These are phyloP conservation scores for Aurelia coerulea DNA, from an alignment of 30 jellyfish, hydroid and myxozoan genomes.

Conservation along the genomic window DNA sequence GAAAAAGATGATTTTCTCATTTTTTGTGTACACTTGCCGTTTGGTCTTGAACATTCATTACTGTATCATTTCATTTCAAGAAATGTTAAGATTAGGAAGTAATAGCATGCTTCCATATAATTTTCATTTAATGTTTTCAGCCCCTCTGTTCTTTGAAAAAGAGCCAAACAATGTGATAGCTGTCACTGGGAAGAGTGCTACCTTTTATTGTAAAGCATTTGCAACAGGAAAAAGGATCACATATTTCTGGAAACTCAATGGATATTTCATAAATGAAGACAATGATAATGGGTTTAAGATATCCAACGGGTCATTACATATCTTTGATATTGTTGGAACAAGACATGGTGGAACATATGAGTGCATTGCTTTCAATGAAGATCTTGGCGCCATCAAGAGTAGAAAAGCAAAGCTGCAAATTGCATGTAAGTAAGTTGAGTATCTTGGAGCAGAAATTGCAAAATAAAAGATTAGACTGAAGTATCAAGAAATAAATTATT, in stretches of 20 bases:
- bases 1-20: no score
- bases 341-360: slow-evolving; percentile 6
- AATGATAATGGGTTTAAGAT: not conserved
- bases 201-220: slow-evolving; percentile 1
- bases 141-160: not conserved
- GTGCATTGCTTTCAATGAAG: slow-evolving; percentile 10
- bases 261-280: not conserved
- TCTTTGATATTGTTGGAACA: not conserved
- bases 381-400: slow-evolving; percentile 17
- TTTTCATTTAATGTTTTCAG: not conserved
- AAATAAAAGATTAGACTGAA: no score
- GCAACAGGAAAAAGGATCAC: not conserved
- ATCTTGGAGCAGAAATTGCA: not conserved
- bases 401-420: not conserved
- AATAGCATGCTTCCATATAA: no score
- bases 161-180: slow-evolving; percentile 1
- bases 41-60: no score
- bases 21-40: no score
- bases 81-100: no score
- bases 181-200: not conserved
- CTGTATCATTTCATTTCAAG: no score
- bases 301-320: not conserved
- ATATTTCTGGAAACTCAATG: slow-evolving; percentile 20
- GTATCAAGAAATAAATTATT: no score
- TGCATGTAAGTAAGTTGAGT: slow-evolving; percentile 46